These are phyloP conservation scores for Chauna torquata DNA, from an alignment of 2,113 vertebrate species.

Conservation along the genomic window DNA sequence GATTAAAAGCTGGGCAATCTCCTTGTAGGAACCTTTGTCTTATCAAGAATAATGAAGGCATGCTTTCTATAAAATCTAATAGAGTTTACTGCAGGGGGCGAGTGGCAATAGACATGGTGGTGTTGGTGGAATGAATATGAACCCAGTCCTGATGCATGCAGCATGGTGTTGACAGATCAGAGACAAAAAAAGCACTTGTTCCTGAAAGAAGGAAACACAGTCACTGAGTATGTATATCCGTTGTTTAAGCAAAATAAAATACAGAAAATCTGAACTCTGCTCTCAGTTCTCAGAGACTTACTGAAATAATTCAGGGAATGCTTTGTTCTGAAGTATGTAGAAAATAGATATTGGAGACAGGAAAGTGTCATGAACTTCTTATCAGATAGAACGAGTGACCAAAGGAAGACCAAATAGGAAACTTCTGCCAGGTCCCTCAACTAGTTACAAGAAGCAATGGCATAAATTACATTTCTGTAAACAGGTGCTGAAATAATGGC, in stretches of 20 bases:
- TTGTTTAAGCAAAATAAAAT: neutral
- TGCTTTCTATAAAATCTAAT: neutral
- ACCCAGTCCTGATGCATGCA: neutral
- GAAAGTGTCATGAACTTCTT: neutral
- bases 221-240: neutral
- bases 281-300: neutral
- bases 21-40: neutral
- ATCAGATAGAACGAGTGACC: neutral
- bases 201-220: neutral
- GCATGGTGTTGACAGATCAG: neutral
- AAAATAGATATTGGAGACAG: neutral
- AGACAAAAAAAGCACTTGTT: neutral
- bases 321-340: neutral
- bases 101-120: neutral
- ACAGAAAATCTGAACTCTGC: neutral
- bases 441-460: neutral
- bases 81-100: neutral
- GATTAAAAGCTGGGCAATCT: neutral
- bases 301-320: neutral
- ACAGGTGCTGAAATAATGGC: neutral
- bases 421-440: neutral
- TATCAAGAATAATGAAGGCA: neutral
- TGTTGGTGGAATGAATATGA: neutral
- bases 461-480: slow-evolving; percentile 1
- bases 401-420: slow-evolving; percentile 9